Evolutionary conservation across 2,888 invertebrate genomes (phyloP), one percentile per base, ranked within the genome.

Genomic region (Xestia rhomboidea): DNA sequence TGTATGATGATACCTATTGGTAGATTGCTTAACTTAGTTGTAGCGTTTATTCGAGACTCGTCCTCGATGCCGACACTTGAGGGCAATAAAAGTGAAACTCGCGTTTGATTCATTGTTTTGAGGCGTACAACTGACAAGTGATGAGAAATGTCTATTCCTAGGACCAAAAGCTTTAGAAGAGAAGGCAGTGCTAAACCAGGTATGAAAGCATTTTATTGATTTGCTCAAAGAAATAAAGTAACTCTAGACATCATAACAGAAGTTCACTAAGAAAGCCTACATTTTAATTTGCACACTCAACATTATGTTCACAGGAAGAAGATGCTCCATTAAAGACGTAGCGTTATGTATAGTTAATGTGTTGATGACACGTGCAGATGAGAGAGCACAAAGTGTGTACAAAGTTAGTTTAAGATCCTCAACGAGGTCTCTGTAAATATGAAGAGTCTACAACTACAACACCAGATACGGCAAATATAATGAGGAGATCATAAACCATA

Each of bases 401-500:
- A 21, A 21, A 49, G 24, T 51, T 51, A 51, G 49, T 51, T 51
- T 24, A 51, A 24, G 24, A 51, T 51, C 24, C 24, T 24, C 51
- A 15, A 51, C 24, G 10, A 51, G 10, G n/a, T n/a, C 6, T 49
- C 49, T 24, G 21, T 51, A 51, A 51, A 51, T 11, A 51, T 11
- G 10, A 51, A 24, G 7, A 51, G 51, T 51, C n/a, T n/a, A n/a
- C n/a, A n/a, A n/a, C 24, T 24, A 49, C 8, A 24, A 85, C 60
- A 68, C 66, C 77, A 75, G 73, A 78, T 75, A 77, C 83, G 74
- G 74, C 6, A 46, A 6, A 18, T 46, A 46, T 18, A 46, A 18
- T 46, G 46, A 46, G 1, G 46, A 46, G 18, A 46, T 21, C 46
- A 21, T 46, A 21, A 21, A 21, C 21, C 7, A 21, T 46, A 7